Conservation (phyloP, 2,888 invertebrate genomes). For the Ophraella communa region DNA sequence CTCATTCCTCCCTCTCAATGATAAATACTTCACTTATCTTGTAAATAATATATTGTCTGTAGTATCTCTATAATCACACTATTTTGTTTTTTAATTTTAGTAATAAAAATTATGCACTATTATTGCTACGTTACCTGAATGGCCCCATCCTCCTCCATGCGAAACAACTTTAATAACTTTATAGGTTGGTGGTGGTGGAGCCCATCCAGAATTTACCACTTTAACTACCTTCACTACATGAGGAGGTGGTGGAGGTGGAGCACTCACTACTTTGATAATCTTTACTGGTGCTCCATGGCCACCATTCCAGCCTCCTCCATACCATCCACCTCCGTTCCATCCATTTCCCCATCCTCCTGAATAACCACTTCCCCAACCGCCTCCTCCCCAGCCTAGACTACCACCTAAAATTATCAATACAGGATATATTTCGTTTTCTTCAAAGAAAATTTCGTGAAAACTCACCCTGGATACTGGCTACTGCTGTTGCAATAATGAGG, state of each 20-base stretch:
- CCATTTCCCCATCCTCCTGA: constrained; percentile 12
- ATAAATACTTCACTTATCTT: too few relatives aligned
- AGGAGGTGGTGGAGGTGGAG: constrained; percentile 3
- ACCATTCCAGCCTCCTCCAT: constrained; percentile 21
- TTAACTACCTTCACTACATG: constrained; percentile 7
- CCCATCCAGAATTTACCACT: constrained; percentile 14
- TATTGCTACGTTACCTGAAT: neutral
- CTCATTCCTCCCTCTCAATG: too few relatives aligned
- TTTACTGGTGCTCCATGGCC: constrained; percentile 20
- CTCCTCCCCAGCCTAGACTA: constrained; percentile 3
- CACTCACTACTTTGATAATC: constrained; percentile 7
- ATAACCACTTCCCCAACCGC: constrained; percentile 2
- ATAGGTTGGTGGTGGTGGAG: neutral
- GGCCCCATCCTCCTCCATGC: constrained; percentile 6
- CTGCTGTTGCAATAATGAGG: neutral
- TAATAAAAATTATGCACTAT: too few relatives aligned
- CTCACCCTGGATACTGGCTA: neutral
- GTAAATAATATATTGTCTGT: too few relatives aligned
- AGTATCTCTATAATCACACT: too few relatives aligned
- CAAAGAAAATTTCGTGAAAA: neutral
- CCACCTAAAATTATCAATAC: constrained; percentile 7
- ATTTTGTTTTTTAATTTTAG: too few relatives aligned
- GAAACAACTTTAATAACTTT: constrained; percentile 6
- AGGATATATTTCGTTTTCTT: too few relatives aligned
- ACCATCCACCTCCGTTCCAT: constrained; percentile 10